phyloP scores from a whole-genome alignment of 2,113 vertebrate genomes.

The Andinoacara biseriatus region DNA sequence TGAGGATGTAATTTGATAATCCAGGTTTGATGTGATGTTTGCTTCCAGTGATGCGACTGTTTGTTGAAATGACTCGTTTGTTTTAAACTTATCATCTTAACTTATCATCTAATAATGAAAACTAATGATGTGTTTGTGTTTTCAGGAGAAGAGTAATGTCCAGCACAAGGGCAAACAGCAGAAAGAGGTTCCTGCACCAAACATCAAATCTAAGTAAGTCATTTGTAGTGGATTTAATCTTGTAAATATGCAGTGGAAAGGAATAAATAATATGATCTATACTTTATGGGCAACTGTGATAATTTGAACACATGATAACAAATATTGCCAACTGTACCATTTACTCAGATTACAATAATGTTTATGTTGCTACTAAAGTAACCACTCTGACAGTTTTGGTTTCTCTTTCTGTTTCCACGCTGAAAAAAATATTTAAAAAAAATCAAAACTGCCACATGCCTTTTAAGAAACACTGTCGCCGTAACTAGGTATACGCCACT shows the following conservation, averaged over 20 bases:
- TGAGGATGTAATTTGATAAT: constrained; percentile 27
- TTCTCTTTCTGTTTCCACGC: background rate
- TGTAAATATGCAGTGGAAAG: background rate
- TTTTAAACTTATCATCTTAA: constrained; percentile 3
- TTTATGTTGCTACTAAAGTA: background rate
- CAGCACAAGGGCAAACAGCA: constrained; percentile 76
- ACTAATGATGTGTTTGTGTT: constrained; percentile 29
- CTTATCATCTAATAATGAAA: constrained; percentile 32
- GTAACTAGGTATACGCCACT: background rate
- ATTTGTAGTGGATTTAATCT: background rate
- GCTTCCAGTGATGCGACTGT: constrained; percentile 1
- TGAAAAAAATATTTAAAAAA: background rate
- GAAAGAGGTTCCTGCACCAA: constrained; percentile 75
- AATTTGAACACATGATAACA: background rate
- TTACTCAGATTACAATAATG: background rate
- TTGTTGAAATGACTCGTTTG: constrained; percentile 22
- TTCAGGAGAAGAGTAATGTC: constrained; percentile 81
- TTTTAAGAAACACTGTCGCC: background rate
- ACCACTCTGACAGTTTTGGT: background rate
- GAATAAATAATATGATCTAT: background rate
- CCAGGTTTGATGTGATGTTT: background rate
- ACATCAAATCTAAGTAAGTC: constrained; percentile 81
- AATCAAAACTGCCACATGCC: background rate
- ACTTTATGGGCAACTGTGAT: background rate
- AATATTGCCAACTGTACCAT: background rate